Percentiles rank a stretch among this genome's conserved stretches.
Conservation (phyloP, 2,888 invertebrate genomes). For the Lasiommata megera region DNA sequence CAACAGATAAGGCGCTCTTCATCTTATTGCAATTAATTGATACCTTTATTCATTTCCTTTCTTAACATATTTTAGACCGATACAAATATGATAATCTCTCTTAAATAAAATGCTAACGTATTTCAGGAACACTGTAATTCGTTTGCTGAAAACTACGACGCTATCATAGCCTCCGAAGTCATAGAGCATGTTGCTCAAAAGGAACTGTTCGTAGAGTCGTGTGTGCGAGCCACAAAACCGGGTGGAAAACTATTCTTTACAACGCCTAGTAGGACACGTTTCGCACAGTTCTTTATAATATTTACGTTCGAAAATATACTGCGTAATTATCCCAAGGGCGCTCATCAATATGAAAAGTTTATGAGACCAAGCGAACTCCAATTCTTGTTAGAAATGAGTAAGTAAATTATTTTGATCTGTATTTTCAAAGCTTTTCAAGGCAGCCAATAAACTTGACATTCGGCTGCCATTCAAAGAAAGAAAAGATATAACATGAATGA, state of each 20-base stretch:
- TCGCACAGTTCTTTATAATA: slow-evolving; percentile 85
- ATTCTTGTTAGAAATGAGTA: slow-evolving; percentile 86
- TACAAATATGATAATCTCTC: background rate
- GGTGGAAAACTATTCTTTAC: slow-evolving; percentile 87
- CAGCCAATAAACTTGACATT: too few species aligned
- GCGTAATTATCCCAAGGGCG: slow-evolving; percentile 88
- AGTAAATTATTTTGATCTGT: slow-evolving; percentile 52
- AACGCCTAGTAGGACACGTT: slow-evolving; percentile 82
- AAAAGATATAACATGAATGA: too few species aligned
- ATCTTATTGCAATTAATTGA: too few species aligned
- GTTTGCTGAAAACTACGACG: slow-evolving; percentile 83
- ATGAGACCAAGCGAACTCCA: slow-evolving; percentile 89
- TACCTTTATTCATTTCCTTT: too few species aligned
- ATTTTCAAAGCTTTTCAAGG: too few species aligned
- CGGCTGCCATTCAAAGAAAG: too few species aligned
- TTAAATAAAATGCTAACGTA: background rate
- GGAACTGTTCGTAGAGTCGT: slow-evolving; percentile 85
- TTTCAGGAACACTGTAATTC: slow-evolving; percentile 71
- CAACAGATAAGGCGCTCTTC: too few species aligned
- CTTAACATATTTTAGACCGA: too few species aligned
- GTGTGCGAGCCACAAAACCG: slow-evolving; percentile 84
- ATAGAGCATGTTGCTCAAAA: slow-evolving; percentile 92
- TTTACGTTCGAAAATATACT: slow-evolving; percentile 89
- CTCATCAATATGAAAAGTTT: slow-evolving; percentile 96
- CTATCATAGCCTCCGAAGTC: slow-evolving; percentile 93